Base-by-base conservation (phyloP, 1,140 invertebrate species). In the Orchestia grillus region DNA sequence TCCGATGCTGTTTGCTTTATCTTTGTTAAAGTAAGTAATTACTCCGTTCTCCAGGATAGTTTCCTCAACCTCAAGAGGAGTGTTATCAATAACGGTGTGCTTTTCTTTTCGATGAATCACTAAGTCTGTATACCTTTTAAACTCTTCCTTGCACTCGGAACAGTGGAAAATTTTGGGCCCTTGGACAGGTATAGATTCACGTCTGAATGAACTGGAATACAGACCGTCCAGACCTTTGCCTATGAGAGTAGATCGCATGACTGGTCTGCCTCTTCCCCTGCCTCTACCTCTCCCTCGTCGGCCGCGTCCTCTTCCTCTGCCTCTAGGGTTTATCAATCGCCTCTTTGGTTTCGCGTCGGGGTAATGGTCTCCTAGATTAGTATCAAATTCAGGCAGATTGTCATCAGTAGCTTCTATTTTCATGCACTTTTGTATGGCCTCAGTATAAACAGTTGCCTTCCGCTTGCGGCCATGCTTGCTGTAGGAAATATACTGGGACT, bases 11-110 rank as follows among this genome's bases (percentile, higher is more conserved):
- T 97, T 97, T 92, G 96, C 96, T 95, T 97, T 97, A 77, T 96
- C 96, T 94, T 97, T 97, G 95, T 97, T 97, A 92, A 97, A 97
- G 87, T 97, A 97, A 95, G 96, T 97, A n/a, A 97, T 96, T 36
- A 97, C 95, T 41, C 96, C 96, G 95, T 96, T 96, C 91, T 97
- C 96, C 6, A 97, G 95, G n/a, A 97, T 88, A n/a, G 96, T 97
- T 57, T 97, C 96, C 57, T 96, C 96, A 45, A 97, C 96, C 87
- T 97, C 96, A 43, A 97, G 90, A 96, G 96, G 96, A 44, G 96
- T 97, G 45, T 96, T 97, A 94, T 97, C 96, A 90, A 97, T 96
- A 8, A 97, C 96, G 36, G 96, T 97, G 43, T 97, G 96, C 47
- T 96, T 96, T 40, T 97, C 96, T 87, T 96, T 97, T 44, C 96